These are phyloP conservation scores for Ceratoteleas bidentatus DNA, from an alignment of 1,140 invertebrate genomes.

Conservation along the genomic window DNA sequence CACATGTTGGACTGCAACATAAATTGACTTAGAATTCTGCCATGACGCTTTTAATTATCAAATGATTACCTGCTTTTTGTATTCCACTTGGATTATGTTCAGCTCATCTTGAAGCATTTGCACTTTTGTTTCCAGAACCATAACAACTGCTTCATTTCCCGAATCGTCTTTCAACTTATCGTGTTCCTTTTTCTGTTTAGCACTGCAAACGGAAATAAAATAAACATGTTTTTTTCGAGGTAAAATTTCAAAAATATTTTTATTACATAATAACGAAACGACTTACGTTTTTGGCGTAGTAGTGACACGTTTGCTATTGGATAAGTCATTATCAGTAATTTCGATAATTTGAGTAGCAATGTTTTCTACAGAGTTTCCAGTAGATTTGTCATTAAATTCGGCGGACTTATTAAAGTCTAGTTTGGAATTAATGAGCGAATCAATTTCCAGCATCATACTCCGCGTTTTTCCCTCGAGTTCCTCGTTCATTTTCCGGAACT, in stretches of 20 bases:
- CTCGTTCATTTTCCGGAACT: conserved; percentile 80
- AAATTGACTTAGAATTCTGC: not conserved
- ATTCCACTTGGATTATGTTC: conserved; percentile 74
- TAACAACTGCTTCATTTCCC: conserved; percentile 70
- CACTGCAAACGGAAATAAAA: too few species aligned
- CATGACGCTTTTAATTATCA: not conserved
- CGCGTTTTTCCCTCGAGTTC: conserved; percentile 80
- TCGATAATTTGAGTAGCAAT: too few species aligned
- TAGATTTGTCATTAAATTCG: too few species aligned
- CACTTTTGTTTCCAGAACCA: conserved; percentile 78
- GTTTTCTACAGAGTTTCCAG: too few species aligned
- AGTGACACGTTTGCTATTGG: too few species aligned
- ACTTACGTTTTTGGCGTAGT: too few species aligned
- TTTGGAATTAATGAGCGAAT: conserved; percentile 76
- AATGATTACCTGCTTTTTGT: conserved; percentile 75
- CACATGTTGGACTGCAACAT: conserved; percentile 71
- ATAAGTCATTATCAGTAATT: too few species aligned
- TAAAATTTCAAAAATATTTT: too few species aligned
- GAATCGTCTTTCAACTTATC: conserved; percentile 21
- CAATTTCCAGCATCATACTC: conserved; percentile 79
- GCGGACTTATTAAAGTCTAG: too few species aligned
- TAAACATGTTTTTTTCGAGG: too few species aligned
- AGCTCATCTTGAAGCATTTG: conserved; percentile 77
- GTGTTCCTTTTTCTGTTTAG: conserved; percentile 35
- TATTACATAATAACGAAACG: too few species aligned